A percentile compares a stretch with the other conserved stretches of the same genome.
Evolutionary conservation across 2,888 invertebrate genomes (phyloP).

Genomic region (Brachyptera risi): DNA sequence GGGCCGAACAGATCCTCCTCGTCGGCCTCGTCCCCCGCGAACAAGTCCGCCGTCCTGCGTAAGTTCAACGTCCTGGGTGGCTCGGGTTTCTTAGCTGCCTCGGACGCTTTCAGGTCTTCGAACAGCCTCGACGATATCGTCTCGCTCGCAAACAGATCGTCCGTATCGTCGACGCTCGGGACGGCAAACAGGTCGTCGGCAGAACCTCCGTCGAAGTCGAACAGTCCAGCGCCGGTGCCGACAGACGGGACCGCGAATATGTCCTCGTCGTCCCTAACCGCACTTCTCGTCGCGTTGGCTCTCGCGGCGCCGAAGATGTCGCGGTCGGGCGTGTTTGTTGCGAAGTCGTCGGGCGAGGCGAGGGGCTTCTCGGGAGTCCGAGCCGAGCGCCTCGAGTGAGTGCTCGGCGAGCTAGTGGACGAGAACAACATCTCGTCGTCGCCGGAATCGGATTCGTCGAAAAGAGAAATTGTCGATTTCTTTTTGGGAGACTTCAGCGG

Average conservation of each 20-base stretch:
- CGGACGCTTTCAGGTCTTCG: not conserved
- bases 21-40: slow-evolving; percentile 24
- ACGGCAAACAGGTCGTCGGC: not conserved
- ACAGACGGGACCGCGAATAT: not conserved
- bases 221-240: not conserved
- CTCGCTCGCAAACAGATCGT: not conserved
- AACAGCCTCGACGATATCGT: not conserved
- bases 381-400: slow-evolving; percentile 24
- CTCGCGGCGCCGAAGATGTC: not conserved
- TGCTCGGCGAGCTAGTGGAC: slow-evolving; percentile 25
- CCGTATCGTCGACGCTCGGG: not conserved
- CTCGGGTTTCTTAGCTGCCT: not conserved
- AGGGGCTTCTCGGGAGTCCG: slow-evolving; percentile 8
- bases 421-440: slow-evolving; percentile 34
- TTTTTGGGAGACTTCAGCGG: not conserved
- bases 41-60: slow-evolving; percentile 26
- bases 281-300: not conserved
- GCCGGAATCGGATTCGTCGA: slow-evolving; percentile 39
- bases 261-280: not conserved
- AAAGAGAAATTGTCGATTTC: not conserved
- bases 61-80: slow-evolving; percentile 31
- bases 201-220: not conserved
- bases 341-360: not conserved
- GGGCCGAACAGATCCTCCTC: slow-evolving; percentile 25
- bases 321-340: not conserved